phyloP scores from a whole-genome alignment of 2,797 vertebrate species.

The Typhlichthys subterraneus region DNA sequence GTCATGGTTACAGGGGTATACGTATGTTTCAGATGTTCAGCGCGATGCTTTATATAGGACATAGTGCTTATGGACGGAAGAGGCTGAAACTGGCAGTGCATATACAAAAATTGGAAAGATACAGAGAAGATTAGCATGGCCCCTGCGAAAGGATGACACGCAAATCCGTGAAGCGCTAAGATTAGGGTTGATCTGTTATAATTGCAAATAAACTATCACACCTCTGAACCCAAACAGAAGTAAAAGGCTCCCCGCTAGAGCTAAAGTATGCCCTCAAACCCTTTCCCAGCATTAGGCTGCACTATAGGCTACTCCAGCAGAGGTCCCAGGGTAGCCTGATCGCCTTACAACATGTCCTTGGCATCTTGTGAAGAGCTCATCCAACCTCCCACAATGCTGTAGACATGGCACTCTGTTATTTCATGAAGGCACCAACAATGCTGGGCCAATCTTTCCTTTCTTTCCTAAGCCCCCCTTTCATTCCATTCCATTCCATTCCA shows the following conservation, averaged over 20 bases:
- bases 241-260: background rate
- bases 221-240: background rate
- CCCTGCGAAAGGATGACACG: no score
- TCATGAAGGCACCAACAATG: slow-evolving; percentile 19
- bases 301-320: slow-evolving; percentile 20
- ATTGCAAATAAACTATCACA: background rate
- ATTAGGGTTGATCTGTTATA: no score
- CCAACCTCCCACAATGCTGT: slow-evolving; percentile 32
- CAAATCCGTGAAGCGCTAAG: no score
- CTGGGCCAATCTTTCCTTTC: slow-evolving; percentile 20
- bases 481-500: slow-evolving; percentile 49
- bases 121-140: no score
- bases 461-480: slow-evolving; percentile 39
- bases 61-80: no score
- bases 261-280: background rate
- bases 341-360: slow-evolving; percentile 27
- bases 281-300: slow-evolving; percentile 1
- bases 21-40: no score
- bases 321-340: slow-evolving; percentile 21
- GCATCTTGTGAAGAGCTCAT: slow-evolving; percentile 37
- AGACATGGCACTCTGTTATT: slow-evolving; percentile 10
- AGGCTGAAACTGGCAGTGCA: no score
- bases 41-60: no score
- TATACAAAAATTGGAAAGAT: no score
- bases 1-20: no score